Percentiles rank a stretch among this genome's conserved stretches.
phyloP scores from a whole-genome alignment of 30 jellyfish, hydroid and myxozoan genomes.

The Hydractinia echinata region DNA sequence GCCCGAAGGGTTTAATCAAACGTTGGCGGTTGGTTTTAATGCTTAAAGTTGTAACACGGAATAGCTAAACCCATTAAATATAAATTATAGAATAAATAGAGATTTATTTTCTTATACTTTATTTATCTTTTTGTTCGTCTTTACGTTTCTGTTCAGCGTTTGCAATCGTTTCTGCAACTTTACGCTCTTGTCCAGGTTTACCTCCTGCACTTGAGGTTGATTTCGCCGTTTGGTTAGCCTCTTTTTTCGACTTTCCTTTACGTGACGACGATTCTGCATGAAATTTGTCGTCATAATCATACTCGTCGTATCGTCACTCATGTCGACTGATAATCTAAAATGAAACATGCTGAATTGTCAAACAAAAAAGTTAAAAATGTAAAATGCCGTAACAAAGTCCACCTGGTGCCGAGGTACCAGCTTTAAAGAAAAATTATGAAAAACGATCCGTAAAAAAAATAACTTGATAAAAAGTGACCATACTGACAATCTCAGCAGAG shows the following conservation, averaged over 20 bases:
- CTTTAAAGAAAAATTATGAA: too few relatives aligned
- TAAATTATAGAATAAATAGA: too few relatives aligned
- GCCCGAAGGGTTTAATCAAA: too few relatives aligned
- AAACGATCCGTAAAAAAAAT: too few relatives aligned
- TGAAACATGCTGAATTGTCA: not conserved
- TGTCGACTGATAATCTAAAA: not conserved
- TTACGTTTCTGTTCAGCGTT: constrained; percentile 90
- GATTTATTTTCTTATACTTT: not conserved
- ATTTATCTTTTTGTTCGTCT: constrained; percentile 43
- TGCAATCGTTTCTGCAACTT: constrained; percentile 71
- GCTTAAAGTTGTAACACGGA: too few relatives aligned
- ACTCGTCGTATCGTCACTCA: constrained; percentile 76
- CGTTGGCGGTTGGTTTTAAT: too few relatives aligned
- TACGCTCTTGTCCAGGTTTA: constrained; percentile 94
- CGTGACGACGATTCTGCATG: constrained; percentile 81
- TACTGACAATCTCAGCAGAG: too few relatives aligned
- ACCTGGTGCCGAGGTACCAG: too few relatives aligned
- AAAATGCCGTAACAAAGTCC: too few relatives aligned
- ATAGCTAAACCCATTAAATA: too few relatives aligned
- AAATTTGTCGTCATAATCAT: constrained; percentile 71
- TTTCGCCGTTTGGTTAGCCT: constrained; percentile 63
- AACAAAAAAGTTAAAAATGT: too few relatives aligned
- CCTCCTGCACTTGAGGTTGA: constrained; percentile 57
- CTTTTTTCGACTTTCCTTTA: constrained; percentile 92
- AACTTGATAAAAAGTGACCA: too few relatives aligned